A percentile compares a stretch with the other conserved stretches of the same genome.
These are phyloP conservation scores for Umimayanthus kanabou DNA, from an alignment of 92 coral and sea anemone genomes.

Conservation along the genomic window DNA sequence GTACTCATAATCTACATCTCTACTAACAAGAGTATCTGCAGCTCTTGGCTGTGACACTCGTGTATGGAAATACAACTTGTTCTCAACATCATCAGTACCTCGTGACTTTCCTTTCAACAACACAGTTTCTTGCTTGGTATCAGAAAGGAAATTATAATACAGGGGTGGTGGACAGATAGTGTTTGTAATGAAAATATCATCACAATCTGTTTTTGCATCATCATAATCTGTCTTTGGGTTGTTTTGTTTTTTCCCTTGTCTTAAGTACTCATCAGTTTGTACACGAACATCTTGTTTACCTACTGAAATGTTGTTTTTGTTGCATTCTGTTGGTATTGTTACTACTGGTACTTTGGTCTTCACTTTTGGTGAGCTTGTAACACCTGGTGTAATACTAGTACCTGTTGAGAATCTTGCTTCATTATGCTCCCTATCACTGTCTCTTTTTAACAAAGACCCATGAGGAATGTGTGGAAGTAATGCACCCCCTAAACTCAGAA, in stretches of 20 bases:
- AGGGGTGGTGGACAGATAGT: conserved; percentile 94
- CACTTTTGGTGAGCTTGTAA: neutral
- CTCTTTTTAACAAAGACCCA: conserved; percentile 51
- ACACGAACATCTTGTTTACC: conserved; percentile 33
- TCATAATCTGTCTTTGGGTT: conserved; percentile 37
- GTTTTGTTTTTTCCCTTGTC: neutral
- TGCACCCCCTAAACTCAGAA: conserved; percentile 91
- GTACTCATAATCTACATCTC: conserved; percentile 68
- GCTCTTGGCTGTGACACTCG: neutral
- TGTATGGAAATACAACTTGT: neutral
- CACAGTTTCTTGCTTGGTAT: conserved; percentile 11
- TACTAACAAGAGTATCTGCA: neutral
- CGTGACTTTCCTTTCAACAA: neutral
- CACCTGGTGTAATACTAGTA: neutral
- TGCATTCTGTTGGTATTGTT: neutral
- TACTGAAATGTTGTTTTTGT: neutral
- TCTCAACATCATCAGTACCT: neutral
- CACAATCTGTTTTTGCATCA: conserved; percentile 37
- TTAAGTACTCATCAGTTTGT: conserved; percentile 16
- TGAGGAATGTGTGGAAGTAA: conserved; percentile 82
- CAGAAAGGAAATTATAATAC: conserved; percentile 69
- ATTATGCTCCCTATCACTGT: conserved; percentile 2
- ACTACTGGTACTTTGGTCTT: neutral
- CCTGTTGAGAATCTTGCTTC: conserved; percentile 21
- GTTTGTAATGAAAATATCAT: conserved; percentile 75